Percentiles rank a stretch among this genome's conserved stretches.
phyloP scores from a whole-genome alignment of 2,113 vertebrate genomes.

The Neolamprologus devosi region DNA sequence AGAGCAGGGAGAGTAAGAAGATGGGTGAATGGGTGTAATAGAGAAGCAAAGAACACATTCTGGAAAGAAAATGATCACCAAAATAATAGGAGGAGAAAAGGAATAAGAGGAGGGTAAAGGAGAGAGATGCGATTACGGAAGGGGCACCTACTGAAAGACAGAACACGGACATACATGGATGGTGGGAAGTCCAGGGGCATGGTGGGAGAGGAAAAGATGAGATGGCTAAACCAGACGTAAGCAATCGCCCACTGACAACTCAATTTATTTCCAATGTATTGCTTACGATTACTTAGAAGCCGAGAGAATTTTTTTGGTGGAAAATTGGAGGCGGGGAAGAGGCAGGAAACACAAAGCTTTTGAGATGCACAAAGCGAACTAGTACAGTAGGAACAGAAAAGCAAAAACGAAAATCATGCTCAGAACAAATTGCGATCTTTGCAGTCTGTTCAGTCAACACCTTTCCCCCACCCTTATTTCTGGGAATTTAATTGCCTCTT shows the following conservation, averaged over 20 bases:
- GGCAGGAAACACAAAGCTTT: not conserved
- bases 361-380: not conserved
- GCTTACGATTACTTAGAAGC: not conserved
- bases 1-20: not conserved
- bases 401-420: not conserved
- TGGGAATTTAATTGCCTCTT: not conserved
- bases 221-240: constrained; percentile 18
- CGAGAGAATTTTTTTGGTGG: not conserved
- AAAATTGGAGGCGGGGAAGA: not conserved
- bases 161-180: not conserved
- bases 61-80: constrained; percentile 44
- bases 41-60: constrained; percentile 35
- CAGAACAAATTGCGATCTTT: not conserved
- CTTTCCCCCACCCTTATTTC: not conserved
- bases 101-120: constrained; percentile 4
- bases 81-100: constrained; percentile 43
- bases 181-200: not conserved
- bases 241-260: constrained; percentile 34
- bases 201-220: not conserved
- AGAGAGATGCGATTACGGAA: not conserved
- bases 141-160: not conserved
- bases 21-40: constrained; percentile 5
- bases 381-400: not conserved
- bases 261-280: constrained; percentile 35
- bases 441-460: not conserved